Percentiles rank a stretch among this genome's conserved stretches.
Conservation (phyloP, 2,797 vertebrate genomes). For the Xiphorhynchus erythropygius region DNA sequence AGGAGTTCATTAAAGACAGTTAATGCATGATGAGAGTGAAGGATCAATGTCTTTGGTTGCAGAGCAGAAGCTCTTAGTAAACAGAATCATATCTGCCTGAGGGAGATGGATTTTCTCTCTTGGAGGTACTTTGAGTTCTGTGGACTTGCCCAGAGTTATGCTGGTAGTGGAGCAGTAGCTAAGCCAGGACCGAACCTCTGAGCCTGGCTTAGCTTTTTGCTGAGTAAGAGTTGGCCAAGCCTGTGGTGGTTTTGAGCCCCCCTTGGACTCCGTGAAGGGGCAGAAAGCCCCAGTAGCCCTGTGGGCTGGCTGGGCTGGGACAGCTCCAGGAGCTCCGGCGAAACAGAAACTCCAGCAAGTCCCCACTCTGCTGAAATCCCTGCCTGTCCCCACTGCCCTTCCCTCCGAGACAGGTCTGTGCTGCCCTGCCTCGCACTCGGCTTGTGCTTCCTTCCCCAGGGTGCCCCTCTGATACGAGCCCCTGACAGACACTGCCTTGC, state of each 20-base stretch:
- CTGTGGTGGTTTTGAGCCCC: background rate
- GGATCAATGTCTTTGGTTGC: background rate
- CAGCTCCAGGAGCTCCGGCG: accelerated
- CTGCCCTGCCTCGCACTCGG: background rate
- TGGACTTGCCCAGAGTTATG: accelerated
- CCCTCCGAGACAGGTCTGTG: background rate
- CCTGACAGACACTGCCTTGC: background rate
- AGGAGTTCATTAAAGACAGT: background rate
- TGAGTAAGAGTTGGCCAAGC: accelerated
- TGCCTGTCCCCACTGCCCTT: background rate
- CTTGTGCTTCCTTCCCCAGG: background rate
- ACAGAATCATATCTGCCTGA: accelerated
- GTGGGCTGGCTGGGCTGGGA: background rate
- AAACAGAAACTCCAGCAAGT: accelerated
- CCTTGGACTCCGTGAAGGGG: background rate
- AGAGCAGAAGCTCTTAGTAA: background rate
- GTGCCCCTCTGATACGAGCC: background rate
- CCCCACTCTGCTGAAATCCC: accelerated
- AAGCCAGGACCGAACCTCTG: background rate
- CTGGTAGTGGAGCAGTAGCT: background rate
- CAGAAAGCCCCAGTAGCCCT: accelerated
- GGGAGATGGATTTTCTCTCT: background rate
- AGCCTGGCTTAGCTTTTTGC: background rate
- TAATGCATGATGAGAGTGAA: background rate
- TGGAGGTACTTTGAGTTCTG: background rate